Percentiles rank a stretch among this genome's conserved stretches.
phyloP scores from a whole-genome alignment of 2,113 vertebrate species.

The Entosphenus tridentatus region DNA sequence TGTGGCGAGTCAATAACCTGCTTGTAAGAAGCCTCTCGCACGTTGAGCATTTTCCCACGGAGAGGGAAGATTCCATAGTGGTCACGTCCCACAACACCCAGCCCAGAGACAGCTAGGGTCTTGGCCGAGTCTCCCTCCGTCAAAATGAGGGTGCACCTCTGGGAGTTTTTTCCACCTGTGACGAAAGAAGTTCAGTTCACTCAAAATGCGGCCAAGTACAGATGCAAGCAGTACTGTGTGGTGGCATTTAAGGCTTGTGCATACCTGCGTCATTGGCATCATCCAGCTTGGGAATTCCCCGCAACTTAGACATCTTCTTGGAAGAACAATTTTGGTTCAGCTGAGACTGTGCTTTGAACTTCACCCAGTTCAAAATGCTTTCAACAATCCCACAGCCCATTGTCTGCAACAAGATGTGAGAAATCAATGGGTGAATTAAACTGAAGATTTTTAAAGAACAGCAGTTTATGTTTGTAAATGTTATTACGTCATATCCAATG shows the following conservation, averaged over 20 bases:
- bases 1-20: conserved; percentile 32
- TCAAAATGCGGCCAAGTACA: not conserved
- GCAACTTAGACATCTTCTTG: conserved; percentile 96
- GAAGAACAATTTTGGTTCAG: conserved; percentile 97
- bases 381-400: conserved; percentile 96
- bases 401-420: conserved; percentile 27
- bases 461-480: no score
- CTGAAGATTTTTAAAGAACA: no score
- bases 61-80: conserved; percentile 89
- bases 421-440: no score
- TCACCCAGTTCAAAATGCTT: conserved; percentile 97
- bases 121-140: conserved; percentile 96
- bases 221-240: not conserved
- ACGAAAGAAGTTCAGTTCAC: not conserved
- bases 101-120: conserved; percentile 76
- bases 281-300: conserved; percentile 92
- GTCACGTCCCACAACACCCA: conserved; percentile 81
- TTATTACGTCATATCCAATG: no score
- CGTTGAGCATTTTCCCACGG: conserved; percentile 91
- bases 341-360: conserved; percentile 95
- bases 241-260: conserved; percentile 11
- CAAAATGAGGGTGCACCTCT: conserved; percentile 80
- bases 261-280: conserved; percentile 94
- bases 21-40: conserved; percentile 90
- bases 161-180: conserved; percentile 80